These are phyloP conservation scores for Zhuqinia jingwanae DNA, from an alignment of 2,888 invertebrate species.

Conservation along the genomic window DNA sequence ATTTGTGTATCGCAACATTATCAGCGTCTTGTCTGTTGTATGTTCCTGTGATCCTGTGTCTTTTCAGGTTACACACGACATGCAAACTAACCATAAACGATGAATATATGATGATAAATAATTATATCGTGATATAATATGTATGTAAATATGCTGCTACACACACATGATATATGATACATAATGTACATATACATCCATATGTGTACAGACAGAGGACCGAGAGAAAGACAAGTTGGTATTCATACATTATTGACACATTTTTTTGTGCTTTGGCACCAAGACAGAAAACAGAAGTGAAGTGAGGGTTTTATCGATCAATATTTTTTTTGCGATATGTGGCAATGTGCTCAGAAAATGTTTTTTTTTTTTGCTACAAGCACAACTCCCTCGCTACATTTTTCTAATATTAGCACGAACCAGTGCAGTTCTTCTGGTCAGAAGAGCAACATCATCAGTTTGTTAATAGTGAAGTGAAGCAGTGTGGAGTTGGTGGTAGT, in stretches of 20 bases:
- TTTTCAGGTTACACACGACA: too few species aligned
- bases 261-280: conserved; percentile 51
- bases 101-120: neutral
- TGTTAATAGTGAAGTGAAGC: neutral
- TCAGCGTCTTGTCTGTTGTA: too few species aligned
- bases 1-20: too few species aligned
- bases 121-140: neutral
- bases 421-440: neutral
- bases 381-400: neutral
- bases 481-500: neutral
- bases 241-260: conserved; percentile 53
- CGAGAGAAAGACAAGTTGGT: conserved; percentile 11
- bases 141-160: too few species aligned
- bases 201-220: neutral
- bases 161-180: neutral
- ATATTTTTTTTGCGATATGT: conserved; percentile 31
- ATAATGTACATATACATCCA: neutral
- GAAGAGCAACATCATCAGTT: too few species aligned
- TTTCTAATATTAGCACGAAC: too few species aligned
- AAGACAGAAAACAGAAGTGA: conserved; percentile 13
- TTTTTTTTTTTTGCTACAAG: neutral
- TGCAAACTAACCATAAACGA: too few species aligned
- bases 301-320: conserved; percentile 51
- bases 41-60: too few species aligned
- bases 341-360: conserved; percentile 18